A percentile compares a stretch with the other conserved stretches of the same genome.
Conservation (phyloP, 2,888 invertebrate species). For the Rhagium mordax region DNA sequence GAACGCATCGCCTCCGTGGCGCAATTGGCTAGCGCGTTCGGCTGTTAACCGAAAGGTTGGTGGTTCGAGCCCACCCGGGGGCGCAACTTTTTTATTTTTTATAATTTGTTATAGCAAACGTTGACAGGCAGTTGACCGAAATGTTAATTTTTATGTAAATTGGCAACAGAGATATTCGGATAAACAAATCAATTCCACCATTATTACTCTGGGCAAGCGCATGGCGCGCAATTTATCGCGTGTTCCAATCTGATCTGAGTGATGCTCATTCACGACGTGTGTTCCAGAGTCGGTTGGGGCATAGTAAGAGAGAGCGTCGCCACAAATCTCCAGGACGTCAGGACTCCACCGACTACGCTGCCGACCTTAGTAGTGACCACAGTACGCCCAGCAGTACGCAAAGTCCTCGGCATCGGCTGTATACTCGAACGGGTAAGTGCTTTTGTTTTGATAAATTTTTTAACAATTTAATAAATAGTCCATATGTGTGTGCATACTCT, state of each 20-base stretch:
- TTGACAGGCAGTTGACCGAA: no score
- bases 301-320: slow-evolving; percentile 77
- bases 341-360: slow-evolving; percentile 82
- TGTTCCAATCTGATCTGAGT: slow-evolving; percentile 19
- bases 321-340: slow-evolving; percentile 75
- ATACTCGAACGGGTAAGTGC: slow-evolving; percentile 72
- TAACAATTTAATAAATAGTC: no score
- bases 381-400: slow-evolving; percentile 83
- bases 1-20: slow-evolving; percentile 82
- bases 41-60: slow-evolving; percentile 99
- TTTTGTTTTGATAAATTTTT: no score
- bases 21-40: slow-evolving; percentile 98
- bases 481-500: no score
- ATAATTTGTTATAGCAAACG: background rate
- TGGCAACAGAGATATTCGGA: background rate
- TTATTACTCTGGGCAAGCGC: slow-evolving; percentile 33
- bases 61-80: slow-evolving; percentile 85
- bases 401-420: slow-evolving; percentile 81
- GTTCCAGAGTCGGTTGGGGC: slow-evolving; percentile 81
- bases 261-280: slow-evolving; percentile 29
- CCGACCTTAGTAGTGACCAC: slow-evolving; percentile 84
- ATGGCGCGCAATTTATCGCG: background rate
- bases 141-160: background rate
- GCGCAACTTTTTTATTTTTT: slow-evolving; percentile 2
- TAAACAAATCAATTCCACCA: slow-evolving; percentile 26